These are phyloP conservation scores for Ophiodon elongatus DNA, from an alignment of 2,113 vertebrate genomes.

Conservation along the genomic window DNA sequence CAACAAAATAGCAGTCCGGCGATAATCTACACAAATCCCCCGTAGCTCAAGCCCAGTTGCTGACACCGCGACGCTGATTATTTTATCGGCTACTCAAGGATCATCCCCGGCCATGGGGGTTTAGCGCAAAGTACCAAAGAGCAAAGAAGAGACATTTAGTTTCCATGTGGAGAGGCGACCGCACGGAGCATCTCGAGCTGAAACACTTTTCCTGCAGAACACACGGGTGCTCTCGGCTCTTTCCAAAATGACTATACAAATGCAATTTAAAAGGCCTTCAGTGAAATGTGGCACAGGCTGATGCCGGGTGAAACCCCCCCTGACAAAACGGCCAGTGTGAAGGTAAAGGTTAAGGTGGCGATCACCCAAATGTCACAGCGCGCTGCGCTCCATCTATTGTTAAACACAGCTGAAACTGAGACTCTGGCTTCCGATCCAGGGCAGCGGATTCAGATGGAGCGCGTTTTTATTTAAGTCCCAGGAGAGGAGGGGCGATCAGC, in stretches of 20 bases:
- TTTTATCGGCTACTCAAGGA: constrained; percentile 72
- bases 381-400: constrained; percentile 59
- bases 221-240: neutral
- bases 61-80: constrained; percentile 75
- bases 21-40: constrained; percentile 84
- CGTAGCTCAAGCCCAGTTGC: constrained; percentile 62
- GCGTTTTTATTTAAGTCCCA: constrained; percentile 64
- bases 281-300: neutral
- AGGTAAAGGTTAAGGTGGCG: constrained; percentile 36
- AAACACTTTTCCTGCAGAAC: neutral
- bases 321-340: neutral
- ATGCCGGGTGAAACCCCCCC: neutral
- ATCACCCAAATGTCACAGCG: constrained; percentile 41
- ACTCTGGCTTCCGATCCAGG: constrained; percentile 31
- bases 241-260: constrained; percentile 21
- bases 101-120: constrained; percentile 65
- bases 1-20: constrained; percentile 79
- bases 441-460: constrained; percentile 55
- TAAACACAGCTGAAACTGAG: constrained; percentile 47
- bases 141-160: constrained; percentile 15
- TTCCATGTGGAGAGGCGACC: constrained; percentile 7
- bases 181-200: constrained; percentile 24
- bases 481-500: constrained; percentile 78
- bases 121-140: constrained; percentile 51
- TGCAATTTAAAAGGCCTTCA: constrained; percentile 8